phyloP scores from a whole-genome alignment of 2,113 vertebrate species.

The Notiomystis cincta region DNA sequence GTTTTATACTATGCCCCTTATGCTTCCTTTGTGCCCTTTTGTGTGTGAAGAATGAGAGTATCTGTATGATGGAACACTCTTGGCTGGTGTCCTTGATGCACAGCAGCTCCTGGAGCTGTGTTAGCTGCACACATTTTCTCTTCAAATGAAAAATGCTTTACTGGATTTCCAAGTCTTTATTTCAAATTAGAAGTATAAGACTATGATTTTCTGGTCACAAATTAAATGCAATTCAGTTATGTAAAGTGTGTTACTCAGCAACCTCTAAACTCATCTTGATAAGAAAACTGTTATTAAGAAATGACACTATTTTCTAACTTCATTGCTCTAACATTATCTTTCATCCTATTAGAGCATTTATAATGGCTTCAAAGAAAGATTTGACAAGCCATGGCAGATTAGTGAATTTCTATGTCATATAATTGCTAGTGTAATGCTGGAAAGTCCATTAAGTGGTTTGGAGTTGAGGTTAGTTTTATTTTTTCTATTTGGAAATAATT shows the following conservation, averaged over 20 bases:
- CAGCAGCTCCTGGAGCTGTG: background rate
- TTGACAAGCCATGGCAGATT: background rate
- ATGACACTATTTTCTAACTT: background rate
- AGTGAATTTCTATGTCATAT: background rate
- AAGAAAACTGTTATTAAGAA: background rate
- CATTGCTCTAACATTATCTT: background rate
- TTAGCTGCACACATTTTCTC: background rate
- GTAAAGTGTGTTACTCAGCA: background rate
- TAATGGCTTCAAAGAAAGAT: background rate
- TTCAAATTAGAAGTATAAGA: background rate
- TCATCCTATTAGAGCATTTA: background rate
- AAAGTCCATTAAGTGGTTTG: background rate
- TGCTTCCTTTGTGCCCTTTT: background rate
- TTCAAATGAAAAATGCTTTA: background rate
- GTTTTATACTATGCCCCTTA: background rate
- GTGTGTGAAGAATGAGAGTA: background rate
- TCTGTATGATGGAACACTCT: background rate
- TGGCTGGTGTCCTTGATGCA: background rate
- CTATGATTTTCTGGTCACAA: background rate
- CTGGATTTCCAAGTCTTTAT: background rate
- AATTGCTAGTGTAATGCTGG: background rate
- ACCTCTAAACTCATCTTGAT: background rate
- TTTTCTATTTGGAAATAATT: background rate
- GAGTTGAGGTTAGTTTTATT: background rate
- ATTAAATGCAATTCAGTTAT: conserved; percentile 17